Evolutionary conservation across 2,113 vertebrate genomes (phyloP).

Genomic region (Brachionichthys hirsutus): DNA sequence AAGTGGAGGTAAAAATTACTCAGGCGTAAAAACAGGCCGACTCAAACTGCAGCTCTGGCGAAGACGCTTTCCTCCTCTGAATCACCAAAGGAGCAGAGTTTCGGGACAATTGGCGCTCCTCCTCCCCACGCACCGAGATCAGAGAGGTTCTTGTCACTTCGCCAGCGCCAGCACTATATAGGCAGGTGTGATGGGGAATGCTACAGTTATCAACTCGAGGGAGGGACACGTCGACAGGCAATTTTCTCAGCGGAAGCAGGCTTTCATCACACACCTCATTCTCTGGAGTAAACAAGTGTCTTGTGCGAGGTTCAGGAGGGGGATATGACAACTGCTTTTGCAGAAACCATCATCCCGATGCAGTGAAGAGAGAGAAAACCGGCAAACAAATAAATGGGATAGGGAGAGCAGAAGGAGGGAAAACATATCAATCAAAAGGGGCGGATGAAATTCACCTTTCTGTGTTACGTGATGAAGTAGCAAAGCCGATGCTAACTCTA

Average conservation of each 20-base stretch:
- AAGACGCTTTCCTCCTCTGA: conserved; percentile 19
- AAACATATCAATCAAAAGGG: conserved; percentile 69
- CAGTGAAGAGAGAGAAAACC: conserved; percentile 40
- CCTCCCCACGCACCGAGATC: conserved; percentile 48
- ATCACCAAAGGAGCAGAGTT: conserved; percentile 39
- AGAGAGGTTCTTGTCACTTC: conserved; percentile 67
- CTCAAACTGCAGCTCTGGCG: not conserved
- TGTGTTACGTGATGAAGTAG: conserved; percentile 65
- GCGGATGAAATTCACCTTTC: conserved; percentile 54
- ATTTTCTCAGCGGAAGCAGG: conserved; percentile 75
- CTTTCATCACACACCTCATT: conserved; percentile 79
- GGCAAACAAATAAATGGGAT: conserved; percentile 41
- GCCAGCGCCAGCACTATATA: conserved; percentile 40
- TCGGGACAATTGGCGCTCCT: conserved; percentile 17
- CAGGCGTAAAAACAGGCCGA: not conserved
- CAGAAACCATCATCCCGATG: conserved; percentile 55
- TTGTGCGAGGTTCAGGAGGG: conserved; percentile 58
- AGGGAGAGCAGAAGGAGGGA: conserved; percentile 27
- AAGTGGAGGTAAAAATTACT: not conserved
- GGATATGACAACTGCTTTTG: conserved; percentile 66
- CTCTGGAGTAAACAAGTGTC: conserved; percentile 79
- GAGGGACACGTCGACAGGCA: conserved; percentile 75
- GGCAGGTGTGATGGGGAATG: conserved; percentile 69
- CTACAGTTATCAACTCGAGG: conserved; percentile 65
- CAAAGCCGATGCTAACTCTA: conserved; percentile 58